Evolutionary conservation across 2,113 vertebrate genomes (phyloP), one percentile per base, ranked within the genome.

Genomic region (Cinclus cinclus): DNA sequence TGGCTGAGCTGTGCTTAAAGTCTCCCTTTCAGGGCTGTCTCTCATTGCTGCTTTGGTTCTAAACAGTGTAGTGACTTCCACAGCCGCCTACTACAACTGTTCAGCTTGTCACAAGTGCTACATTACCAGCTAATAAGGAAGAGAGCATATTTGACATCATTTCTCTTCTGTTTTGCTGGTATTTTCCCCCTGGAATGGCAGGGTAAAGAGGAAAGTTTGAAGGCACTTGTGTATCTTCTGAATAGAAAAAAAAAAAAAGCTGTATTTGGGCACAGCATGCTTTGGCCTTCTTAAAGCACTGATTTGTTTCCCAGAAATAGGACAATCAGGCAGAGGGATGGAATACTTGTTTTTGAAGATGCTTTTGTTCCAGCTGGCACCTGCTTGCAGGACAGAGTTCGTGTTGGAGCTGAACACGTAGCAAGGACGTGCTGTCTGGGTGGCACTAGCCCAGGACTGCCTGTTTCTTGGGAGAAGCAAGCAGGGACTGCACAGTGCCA

Each of bases 101-200:
- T 98, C 95, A 95, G 95, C 98, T 97, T 98, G 98, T 98, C 98
- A 97, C 97, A 97, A 96, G 97, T 97, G 97, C 99, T 98, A 94
- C 94, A 90, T 98, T 98, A 98, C 98, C 92, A 94, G 92, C 98
- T 98, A 98, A 98, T 98, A 98, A 98, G 98, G 97, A 98, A 98
- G 98, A 98, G 98, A 98, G 97, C 96, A 91, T 94, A 97, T 98
- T 97, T 96, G 87, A 96, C 93, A 98, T 92, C 10, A 35, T 95
- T 95, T 97, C 85, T 97, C 62, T 64, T 65, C 67, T 33, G 85
- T 37, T 96, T 24, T 65, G 35, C 58, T 77, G 65, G 46, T 52
- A 65, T 92, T 79, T 86, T 86, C 69, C 55, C 44, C 25, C 39
- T 52, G 83, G 52, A 59, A 19, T 30, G 31, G 10, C 37, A 65